Evolutionary conservation across 1,140 invertebrate species (phyloP), one percentile per base, ranked within the genome.

Genomic region (Proctacanthus coquilletti): DNA sequence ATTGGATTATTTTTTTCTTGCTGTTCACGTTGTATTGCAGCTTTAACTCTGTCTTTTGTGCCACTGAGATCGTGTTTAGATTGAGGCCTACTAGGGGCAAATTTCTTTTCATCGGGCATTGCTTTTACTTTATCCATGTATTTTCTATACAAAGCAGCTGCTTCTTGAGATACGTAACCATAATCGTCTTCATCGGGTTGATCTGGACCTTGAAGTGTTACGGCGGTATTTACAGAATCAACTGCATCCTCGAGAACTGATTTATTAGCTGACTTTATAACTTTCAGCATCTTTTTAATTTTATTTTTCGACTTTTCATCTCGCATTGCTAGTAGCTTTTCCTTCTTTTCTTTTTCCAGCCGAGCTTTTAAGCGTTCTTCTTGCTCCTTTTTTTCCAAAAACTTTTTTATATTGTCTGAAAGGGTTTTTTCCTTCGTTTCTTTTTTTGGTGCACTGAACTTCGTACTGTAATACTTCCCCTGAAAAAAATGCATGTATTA

Each of bases 121-220:
- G 67, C 74, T 45, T 70, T 77, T 44, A 84, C 86, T 56, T 86
- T 85, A 39, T 80, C 74, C 66, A 88, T 82, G 59, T 89, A 74
- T 54, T 84, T 81, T 42, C 77, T 72, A 59, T 87, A 87, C 43
- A 82, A 71, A 19, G 75, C 76, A 36, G 79, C 72, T 1, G 84
- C 80, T 54, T 79, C 78, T 47, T 79, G 77, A 0, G 84, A 88
- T 11, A 80, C 80, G 53, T 87, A 91, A 4, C 85, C 80, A 56
- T 89, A 91, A 53, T 91, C 85, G 67, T 91, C 86, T 56, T 86
- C 82, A 51, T 88, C 84, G 1, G 80, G 80, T 49, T 85, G 82
- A 9, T 74, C 70, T 2, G 74, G 72, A 9, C 80, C 80, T 47
- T 71, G 70, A 20, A 75, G 62, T 1, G 80, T 84, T 20, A 84